These are phyloP conservation scores for Pogonocherus hispidulus DNA, from an alignment of 2,888 invertebrate species.

Conservation along the genomic window DNA sequence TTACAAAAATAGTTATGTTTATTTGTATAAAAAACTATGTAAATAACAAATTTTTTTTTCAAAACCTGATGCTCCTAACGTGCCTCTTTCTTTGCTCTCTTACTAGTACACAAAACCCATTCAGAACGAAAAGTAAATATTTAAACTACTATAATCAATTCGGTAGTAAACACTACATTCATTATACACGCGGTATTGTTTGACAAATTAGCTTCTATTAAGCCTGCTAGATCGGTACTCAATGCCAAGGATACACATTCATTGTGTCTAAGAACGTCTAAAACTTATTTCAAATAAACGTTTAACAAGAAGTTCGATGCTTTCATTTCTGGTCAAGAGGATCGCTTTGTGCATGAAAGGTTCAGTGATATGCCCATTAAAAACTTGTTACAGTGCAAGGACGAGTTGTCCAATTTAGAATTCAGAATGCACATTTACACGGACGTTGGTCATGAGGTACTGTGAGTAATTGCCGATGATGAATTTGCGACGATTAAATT, in stretches of 20 bases:
- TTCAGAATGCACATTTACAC: constrained; percentile 6
- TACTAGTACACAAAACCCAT: no score
- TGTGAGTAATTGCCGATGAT: no score
- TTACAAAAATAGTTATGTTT: neutral
- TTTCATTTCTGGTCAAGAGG: constrained; percentile 1
- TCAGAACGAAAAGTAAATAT: neutral
- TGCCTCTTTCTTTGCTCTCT: no score
- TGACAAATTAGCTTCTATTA: neutral
- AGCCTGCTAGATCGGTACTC: neutral
- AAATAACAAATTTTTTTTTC: no score
- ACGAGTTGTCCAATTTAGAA: constrained; percentile 24
- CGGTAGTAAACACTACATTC: constrained; percentile 1
- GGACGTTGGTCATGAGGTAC: no score
- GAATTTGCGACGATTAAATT: no score
- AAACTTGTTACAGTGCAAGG: constrained; percentile 46
- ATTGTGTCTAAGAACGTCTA: no score
- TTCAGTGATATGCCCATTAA: constrained; percentile 24
- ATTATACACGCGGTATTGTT: constrained; percentile 1
- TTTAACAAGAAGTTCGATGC: neutral
- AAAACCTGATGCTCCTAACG: no score
- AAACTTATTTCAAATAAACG: neutral
- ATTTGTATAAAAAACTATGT: neutral
- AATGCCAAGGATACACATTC: neutral
- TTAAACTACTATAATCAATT: neutral
- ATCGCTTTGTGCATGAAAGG: neutral